Conservation (phyloP, 2,888 invertebrate species). For the Lydus trimaculatus region DNA sequence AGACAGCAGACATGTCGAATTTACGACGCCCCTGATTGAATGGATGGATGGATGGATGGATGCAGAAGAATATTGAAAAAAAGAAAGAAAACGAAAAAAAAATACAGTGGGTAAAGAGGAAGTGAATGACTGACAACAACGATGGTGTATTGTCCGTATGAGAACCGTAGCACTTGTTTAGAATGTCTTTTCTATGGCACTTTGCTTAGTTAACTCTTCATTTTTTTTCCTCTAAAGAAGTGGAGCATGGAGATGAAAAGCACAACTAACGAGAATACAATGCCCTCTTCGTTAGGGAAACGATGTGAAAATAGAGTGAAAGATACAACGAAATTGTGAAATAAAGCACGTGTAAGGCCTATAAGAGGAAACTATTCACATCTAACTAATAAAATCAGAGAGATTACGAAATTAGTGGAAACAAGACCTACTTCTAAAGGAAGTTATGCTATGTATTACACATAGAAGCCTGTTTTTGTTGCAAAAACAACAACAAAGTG, state of each 20-base stretch:
- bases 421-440: too few relatives aligned
- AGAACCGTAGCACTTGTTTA: background rate
- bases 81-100: background rate
- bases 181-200: background rate
- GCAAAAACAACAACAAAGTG: background rate
- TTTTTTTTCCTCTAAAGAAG: background rate
- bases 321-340: too few relatives aligned
- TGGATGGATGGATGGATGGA: conserved; percentile 2
- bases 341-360: too few relatives aligned
- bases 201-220: background rate
- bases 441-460: too few relatives aligned
- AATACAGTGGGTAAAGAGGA: background rate
- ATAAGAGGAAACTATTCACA: too few relatives aligned
- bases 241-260: background rate
- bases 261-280: background rate
- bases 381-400: too few relatives aligned
- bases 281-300: background rate
- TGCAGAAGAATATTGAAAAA: background rate
- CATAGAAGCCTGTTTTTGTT: background rate
- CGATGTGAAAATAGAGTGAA: too few relatives aligned
- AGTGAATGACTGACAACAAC: background rate
- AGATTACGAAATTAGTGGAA: too few relatives aligned
- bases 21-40: background rate
- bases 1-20: background rate
- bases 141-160: background rate